phyloP scores from a whole-genome alignment of 1,140 invertebrate genomes.

The Pachypeltis micranthus region DNA sequence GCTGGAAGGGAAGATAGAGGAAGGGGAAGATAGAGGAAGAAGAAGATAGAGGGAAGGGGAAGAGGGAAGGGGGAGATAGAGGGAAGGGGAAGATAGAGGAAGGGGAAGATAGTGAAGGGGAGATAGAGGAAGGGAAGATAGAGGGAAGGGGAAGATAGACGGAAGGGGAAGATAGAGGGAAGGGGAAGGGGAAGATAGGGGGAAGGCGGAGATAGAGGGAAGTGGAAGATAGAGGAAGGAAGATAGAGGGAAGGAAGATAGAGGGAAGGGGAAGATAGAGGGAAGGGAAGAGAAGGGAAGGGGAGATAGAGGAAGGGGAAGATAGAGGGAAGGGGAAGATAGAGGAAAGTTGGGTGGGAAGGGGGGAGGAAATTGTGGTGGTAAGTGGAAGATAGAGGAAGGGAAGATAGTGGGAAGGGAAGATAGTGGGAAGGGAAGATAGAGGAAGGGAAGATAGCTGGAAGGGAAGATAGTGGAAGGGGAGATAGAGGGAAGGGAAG shows the following conservation, averaged over 20 bases:
- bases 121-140: no score
- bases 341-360: constrained; percentile 9
- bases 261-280: not conserved
- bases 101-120: constrained; percentile 1
- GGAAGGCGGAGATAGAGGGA: not conserved
- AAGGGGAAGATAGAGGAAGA: not conserved
- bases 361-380: not conserved
- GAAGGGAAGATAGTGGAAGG: not conserved
- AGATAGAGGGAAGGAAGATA: not conserved
- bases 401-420: not conserved
- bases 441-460: constrained; percentile 3
- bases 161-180: no score
- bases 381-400: not conserved
- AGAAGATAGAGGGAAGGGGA: constrained; percentile 7
- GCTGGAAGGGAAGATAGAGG: not conserved
- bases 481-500: not conserved
- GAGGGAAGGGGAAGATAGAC: no score
- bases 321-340: not conserved
- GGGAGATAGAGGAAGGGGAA: constrained; percentile 5
- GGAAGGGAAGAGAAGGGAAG: constrained; percentile 11
- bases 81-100: not conserved
- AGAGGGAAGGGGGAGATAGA: not conserved
- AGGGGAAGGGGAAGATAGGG: not conserved
- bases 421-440: not conserved
- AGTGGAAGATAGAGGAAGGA: not conserved